These are phyloP conservation scores for Neogale vison DNA, from an alignment of 2,113 vertebrate species.

Conservation along the genomic window DNA sequence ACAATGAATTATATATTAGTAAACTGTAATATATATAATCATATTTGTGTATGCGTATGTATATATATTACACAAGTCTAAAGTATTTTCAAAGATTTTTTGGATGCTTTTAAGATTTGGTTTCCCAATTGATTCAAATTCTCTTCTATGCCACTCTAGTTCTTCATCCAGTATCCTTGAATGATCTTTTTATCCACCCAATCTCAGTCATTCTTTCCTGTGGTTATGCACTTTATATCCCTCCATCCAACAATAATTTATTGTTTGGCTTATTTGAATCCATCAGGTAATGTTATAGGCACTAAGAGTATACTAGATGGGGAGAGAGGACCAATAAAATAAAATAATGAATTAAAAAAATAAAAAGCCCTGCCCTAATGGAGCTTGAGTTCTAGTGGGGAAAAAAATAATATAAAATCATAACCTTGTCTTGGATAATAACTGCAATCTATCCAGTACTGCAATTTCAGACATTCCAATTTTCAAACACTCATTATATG, in stretches of 20 bases:
- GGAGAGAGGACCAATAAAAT: not conserved
- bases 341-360: not conserved
- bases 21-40: not conserved
- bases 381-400: not conserved
- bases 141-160: not conserved
- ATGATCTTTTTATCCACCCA: not conserved
- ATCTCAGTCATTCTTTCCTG: not conserved
- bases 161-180: not conserved
- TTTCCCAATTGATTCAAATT: not conserved
- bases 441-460: not conserved
- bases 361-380: not conserved
- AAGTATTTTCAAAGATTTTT: not conserved
- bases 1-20: not conserved
- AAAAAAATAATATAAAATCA: not conserved
- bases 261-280: not conserved
- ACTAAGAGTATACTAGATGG: not conserved
- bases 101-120: not conserved
- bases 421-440: not conserved
- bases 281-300: not conserved
- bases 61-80: not conserved
- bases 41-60: not conserved
- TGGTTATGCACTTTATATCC: not conserved
- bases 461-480: not conserved
- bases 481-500: not conserved
- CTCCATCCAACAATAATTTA: not conserved